Base-by-base conservation (phyloP, 2,113 vertebrate species). In the Ondatra zibethicus region DNA sequence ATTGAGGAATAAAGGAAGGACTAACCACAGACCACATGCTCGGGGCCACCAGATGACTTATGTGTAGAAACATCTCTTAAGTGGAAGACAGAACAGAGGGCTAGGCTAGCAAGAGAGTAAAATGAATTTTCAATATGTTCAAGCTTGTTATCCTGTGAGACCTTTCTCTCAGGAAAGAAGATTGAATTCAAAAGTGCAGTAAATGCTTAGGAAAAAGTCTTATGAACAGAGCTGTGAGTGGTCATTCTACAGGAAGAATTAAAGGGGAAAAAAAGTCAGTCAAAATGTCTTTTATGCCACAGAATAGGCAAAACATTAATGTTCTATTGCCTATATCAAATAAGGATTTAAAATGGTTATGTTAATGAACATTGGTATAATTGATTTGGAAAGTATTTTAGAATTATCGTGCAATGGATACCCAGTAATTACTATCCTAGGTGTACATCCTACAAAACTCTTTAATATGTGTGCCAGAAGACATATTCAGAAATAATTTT, bases 221-320 rank as follows among this genome's bases (percentile, higher is more conserved):
- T 55, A 33, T 93, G 68, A 73, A 92, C 65, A 89, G 39, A 93
- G 68, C 58, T 77, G 39, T 91, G 65, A 96, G 47, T 94, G 92
- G 90, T 84, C 52, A 82, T 45, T 50, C 21, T 73, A 80, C 13
- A 78, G 82, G 72, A 91, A 81, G 31, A 66, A 42, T 14, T 93
- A 75, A 94, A 68, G 11, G n/a, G n/a, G n/a, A n/a, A n/a, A n/a
- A 61, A 89, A 76, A 92, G 27, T 78, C 82, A 90, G 47, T 45
- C 21, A 86, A 92, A 94, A 72, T 39, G 23, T n/a, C 55, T 92
- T 92, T 95, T 87, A 65, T 94, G 47, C 39, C 78, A 92, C 39
- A 50, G 13, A 9, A 45, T 10, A 77, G 39, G 45, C 27, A 95
- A 93, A 93, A 97, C 4, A 25, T 82, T 50, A 92, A 19, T 31